phyloP scores from a whole-genome alignment of 64 coral and sea anemone genomes.

The Acropora yongei region DNA sequence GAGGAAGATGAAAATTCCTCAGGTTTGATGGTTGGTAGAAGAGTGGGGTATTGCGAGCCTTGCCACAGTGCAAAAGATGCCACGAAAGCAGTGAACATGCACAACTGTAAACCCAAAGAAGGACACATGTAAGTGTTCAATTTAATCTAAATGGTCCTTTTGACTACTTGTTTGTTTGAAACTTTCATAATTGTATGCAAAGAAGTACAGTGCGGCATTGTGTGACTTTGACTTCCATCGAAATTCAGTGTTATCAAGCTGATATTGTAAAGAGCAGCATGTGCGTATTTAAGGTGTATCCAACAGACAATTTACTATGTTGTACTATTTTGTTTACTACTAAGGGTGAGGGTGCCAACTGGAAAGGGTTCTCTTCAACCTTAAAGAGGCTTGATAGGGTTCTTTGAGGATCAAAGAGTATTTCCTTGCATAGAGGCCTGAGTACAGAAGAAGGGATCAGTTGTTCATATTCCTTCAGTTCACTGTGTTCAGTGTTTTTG shows the following conservation, averaged over 20 bases:
- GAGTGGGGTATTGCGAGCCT: background rate
- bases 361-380: background rate
- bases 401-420: too few species aligned
- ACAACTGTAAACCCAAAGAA: slow-evolving; percentile 3
- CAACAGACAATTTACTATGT: background rate
- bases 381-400: too few species aligned
- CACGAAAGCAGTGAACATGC: too few species aligned
- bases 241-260: slow-evolving; percentile 5
- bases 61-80: background rate
- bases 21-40: background rate
- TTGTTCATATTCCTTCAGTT: too few species aligned
- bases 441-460: too few species aligned
- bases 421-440: too few species aligned
- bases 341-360: slow-evolving; percentile 8
- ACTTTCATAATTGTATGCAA: slow-evolving; percentile 2
- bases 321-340: background rate
- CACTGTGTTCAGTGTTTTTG: too few species aligned
- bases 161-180: background rate
- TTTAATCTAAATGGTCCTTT: slow-evolving; percentile 1
- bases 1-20: background rate
- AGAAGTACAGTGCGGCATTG: background rate
- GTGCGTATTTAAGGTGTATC: background rate
- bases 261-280: background rate
- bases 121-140: background rate
- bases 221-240: background rate